Evolutionary conservation across 64 coral and sea anemone genomes (phyloP), one percentile per base, ranked within the genome.

Genomic region (Montipora capricornis): DNA sequence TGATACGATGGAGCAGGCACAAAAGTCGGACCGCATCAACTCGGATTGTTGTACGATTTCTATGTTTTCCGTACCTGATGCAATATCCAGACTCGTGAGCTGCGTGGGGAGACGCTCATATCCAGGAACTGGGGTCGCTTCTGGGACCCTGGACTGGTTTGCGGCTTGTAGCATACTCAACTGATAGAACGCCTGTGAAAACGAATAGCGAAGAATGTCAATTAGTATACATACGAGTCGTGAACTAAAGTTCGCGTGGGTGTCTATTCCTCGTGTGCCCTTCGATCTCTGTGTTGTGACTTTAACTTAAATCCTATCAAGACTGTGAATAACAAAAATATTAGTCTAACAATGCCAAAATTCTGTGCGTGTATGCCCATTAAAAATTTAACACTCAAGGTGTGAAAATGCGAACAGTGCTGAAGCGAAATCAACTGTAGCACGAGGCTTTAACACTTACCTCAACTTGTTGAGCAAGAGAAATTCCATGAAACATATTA

Each of bases 131-230:
- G 82, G 82, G 0, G 82, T 86, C 7, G 64, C 82, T 20, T 86
- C 45, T 7, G 82, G 82, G 2, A 86, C 82, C 5, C 7, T 16
- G 5, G 82, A 64, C 64, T 86, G 82, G 12, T 86, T 86, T 10
- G 82, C 82, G 2, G 82, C 82, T 16, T 71, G 82, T 8, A 86
- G 37, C 46, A 86, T 13, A 44, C 47, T 86, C 44, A 68, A 86
- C 82, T 71, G 82, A 20, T 50, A 22, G 8, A 86, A 86, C 3
- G 47, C 47, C 82, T 86, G 13, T 45, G 44, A 15, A 70, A 69
- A 62, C 53, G 8, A 85, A n/a, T 10, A 15, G 47, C 4, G 71
- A 86, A 78, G 16, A 45, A 11, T 71, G 19, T n/a, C 2, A 68
- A 47, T 12, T 37, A 37, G 37, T 37, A 37, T 37, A 37, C 37